Conservation (phyloP, 2,113 vertebrate species). For the Hepsetus odoe region DNA sequence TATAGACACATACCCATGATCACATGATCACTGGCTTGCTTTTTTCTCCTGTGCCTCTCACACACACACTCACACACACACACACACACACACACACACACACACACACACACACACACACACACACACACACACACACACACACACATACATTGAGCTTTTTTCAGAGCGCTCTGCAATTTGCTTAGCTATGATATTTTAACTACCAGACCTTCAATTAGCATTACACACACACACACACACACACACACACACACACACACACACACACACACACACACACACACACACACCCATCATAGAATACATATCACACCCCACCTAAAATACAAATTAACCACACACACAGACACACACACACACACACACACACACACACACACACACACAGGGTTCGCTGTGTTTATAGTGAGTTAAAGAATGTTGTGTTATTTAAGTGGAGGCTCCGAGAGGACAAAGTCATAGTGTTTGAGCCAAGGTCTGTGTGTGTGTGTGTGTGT, state of each 20-base stretch:
- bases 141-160: neutral
- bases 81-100: neutral
- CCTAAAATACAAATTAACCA: neutral
- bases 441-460: slow-evolving; percentile 35
- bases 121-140: neutral
- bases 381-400: slow-evolving; percentile 44
- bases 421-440: slow-evolving; percentile 52
- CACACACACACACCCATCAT: neutral
- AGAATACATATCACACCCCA: neutral
- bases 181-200: slow-evolving; percentile 1
- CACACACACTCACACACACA: neutral
- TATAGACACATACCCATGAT: too few species aligned
- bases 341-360: slow-evolving; percentile 5
- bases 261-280: slow-evolving; percentile 8
- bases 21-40: neutral
- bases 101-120: neutral
- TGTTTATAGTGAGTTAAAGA: slow-evolving; percentile 48
- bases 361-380: slow-evolving; percentile 13
- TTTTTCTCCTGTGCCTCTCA: too few species aligned
- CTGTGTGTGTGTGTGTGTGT: slow-evolving; percentile 12
- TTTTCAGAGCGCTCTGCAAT: neutral
- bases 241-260: neutral
- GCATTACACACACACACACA: neutral
- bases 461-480: slow-evolving; percentile 31
- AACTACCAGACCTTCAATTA: neutral